These are phyloP conservation scores for Silurus aristotelis DNA, from an alignment of 2,797 vertebrate species.

Conservation along the genomic window DNA sequence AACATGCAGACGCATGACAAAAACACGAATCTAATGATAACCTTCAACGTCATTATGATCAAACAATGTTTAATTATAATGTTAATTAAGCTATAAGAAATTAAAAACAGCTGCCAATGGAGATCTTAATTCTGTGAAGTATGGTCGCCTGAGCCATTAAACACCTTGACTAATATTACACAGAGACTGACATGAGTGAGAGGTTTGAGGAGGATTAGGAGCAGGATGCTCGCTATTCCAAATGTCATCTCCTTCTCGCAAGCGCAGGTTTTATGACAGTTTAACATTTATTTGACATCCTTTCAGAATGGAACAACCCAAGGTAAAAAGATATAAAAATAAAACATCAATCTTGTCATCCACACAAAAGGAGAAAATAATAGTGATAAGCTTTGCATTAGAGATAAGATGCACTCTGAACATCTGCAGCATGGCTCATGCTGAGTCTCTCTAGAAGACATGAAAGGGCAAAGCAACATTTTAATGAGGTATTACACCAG, in stretches of 20 bases:
- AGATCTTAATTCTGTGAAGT: neutral
- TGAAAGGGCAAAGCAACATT: slow-evolving; percentile 42
- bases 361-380: slow-evolving; percentile 25
- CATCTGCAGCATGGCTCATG: slow-evolving; percentile 37
- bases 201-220: neutral
- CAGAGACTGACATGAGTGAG: neutral
- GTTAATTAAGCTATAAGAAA: neutral
- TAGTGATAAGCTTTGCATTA: neutral
- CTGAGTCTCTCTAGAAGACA: slow-evolving; percentile 15
- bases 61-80: neutral
- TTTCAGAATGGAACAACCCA: slow-evolving; percentile 1
- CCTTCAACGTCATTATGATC: neutral
- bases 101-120: neutral
- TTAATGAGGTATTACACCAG: slow-evolving; percentile 7
- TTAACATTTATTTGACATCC: slow-evolving; percentile 44
- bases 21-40: neutral
- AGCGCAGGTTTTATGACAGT: slow-evolving; percentile 5
- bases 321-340: slow-evolving; percentile 14
- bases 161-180: neutral
- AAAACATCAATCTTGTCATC: neutral
- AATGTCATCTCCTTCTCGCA: neutral
- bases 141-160: neutral
- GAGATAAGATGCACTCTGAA: slow-evolving; percentile 32
- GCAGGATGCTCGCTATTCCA: neutral
- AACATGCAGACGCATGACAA: neutral